Base-by-base conservation (phyloP, 2,113 vertebrate species). In the Bagarius yarrelli region DNA sequence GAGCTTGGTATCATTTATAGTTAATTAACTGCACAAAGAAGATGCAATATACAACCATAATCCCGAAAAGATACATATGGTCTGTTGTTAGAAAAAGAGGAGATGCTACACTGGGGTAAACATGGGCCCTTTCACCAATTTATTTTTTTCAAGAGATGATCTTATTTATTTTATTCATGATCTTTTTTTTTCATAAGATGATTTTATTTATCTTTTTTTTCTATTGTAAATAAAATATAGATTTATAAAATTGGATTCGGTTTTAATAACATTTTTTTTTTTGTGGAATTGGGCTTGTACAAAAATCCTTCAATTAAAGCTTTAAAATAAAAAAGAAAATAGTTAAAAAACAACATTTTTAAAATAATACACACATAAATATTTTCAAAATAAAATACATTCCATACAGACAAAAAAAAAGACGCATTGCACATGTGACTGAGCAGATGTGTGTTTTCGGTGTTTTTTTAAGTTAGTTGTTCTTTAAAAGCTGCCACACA, bases 291-390 rank as follows among this genome's bases (percentile, higher is more conserved):
- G 44, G 9, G 44, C 5, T 11, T 47, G 36, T 40, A 40, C 36
- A 40, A 40, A 80, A 60, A 60, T 40, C 5, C 21, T 50, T 18
- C 2, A 36, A 44, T 56, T 57, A 59, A 25, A 25, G n/a, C n/a
- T 57, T 44, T 47, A 79, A 47, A 44, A 30, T 32, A n/a, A 23
- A 23, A 9, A 69, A 60, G 40, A 2, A 16, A 8, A 44, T 16
- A 2, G 21, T 30, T 81, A 55, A 19, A 55, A 36, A 63, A 53
- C 18, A 53, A 32, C 13, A n/a, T n/a, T n/a, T n/a, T n/a, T n/a
- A n/a, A n/a, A n/a, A n/a, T n/a, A n/a, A n/a, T 44, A 79, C n/a
- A 80, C 16, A 40, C 30, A n/a, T 69, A 79, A 36, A 57, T 55
- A 32, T 70, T 14, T 27, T 61, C 50, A 32, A 59, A 60, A 52